A percentile compares a stretch with the other conserved stretches of the same genome.
phyloP scores from a whole-genome alignment of 2,113 vertebrate genomes.

The Apodemus sylvaticus region DNA sequence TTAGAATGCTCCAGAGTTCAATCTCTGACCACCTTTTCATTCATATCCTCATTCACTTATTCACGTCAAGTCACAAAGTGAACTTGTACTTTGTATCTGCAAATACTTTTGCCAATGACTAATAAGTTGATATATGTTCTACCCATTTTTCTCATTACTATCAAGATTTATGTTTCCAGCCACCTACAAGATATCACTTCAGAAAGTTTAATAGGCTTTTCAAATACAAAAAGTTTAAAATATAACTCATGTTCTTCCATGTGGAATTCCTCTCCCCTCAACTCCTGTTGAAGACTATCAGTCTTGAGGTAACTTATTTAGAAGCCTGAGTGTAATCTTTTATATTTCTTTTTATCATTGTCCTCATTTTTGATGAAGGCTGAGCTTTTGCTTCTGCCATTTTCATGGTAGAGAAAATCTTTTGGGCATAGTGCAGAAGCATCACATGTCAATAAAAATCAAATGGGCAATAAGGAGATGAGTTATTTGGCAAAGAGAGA shows the following conservation, averaged over 20 bases:
- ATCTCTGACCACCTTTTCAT: not conserved
- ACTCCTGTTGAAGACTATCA: not conserved
- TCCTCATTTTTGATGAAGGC: not conserved
- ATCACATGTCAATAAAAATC: no score
- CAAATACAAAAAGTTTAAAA: not conserved
- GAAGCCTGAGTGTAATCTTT: not conserved
- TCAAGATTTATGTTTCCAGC: not conserved
- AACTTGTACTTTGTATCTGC: not conserved
- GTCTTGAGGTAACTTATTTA: not conserved
- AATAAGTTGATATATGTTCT: not conserved
- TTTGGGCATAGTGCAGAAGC: no score
- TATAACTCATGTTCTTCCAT: not conserved
- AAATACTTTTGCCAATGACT: not conserved
- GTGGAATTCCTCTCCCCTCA: not conserved
- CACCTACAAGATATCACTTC: not conserved
- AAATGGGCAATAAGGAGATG: no score
- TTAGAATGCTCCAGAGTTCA: not conserved
- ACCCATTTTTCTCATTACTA: not conserved
- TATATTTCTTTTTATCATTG: not conserved
- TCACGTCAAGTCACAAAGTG: no score
- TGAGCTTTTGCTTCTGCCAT: not conserved
- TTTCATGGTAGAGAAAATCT: not conserved
- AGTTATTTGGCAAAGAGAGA: no score
- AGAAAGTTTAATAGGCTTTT: slow-evolving; percentile 13
- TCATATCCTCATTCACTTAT: not conserved